Evolutionary conservation across 2,113 vertebrate species (phyloP).

Genomic region (Anser cygnoides): DNA sequence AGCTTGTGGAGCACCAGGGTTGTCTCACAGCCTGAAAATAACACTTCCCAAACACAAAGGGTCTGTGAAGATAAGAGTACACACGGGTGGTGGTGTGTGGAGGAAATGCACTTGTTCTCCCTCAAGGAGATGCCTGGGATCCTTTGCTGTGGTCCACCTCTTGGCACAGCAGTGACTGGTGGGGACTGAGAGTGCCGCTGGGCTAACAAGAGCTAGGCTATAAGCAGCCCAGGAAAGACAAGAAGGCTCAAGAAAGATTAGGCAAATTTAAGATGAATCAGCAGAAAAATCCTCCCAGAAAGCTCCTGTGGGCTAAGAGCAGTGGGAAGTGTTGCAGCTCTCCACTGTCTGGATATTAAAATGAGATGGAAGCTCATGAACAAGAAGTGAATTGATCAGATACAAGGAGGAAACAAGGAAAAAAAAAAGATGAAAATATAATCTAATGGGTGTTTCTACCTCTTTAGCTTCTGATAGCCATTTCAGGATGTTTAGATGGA

Average conservation of each 20-base stretch:
- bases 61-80: background rate
- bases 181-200: rapidly evolving
- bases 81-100: background rate
- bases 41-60: rapidly evolving
- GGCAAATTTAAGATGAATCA: background rate
- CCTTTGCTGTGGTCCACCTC: rapidly evolving
- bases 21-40: background rate
- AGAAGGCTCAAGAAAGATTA: rapidly evolving
- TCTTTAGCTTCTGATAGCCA: rapidly evolving
- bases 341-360: background rate
- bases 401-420: background rate
- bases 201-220: background rate
- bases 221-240: background rate
- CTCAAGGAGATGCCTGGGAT: rapidly evolving
- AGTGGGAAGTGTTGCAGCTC: background rate
- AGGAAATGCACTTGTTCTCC: background rate
- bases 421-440: background rate
- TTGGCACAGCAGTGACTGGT: background rate
- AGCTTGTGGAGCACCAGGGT: background rate
- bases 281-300: background rate
- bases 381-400: background rate
- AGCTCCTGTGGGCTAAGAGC: background rate
- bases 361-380: background rate
- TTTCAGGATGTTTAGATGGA: background rate
- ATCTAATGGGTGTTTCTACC: background rate